Percentiles rank a stretch among this genome's conserved stretches.
Evolutionary conservation across 2,888 invertebrate genomes (phyloP).

Genomic region (Aphelenchoides bicaudatus): DNA sequence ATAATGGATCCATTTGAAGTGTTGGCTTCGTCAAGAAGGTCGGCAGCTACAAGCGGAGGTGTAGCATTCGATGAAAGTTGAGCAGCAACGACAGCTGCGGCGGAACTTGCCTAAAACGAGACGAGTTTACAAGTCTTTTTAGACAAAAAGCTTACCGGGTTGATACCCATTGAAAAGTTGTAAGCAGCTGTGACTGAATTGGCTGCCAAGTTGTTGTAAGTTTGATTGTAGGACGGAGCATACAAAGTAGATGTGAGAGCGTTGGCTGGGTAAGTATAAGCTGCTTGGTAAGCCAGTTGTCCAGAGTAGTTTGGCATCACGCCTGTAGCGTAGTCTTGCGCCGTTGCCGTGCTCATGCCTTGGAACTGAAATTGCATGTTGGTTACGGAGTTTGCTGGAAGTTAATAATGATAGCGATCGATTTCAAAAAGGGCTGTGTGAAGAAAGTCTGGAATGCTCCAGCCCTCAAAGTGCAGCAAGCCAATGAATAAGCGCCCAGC

Average conservation of each 20-base stretch:
- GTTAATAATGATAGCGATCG: too few species aligned
- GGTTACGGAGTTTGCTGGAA: too few species aligned
- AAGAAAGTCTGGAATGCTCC: too few species aligned
- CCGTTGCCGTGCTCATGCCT: conserved; percentile 3
- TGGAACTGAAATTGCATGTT: background rate
- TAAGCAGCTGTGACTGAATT: conserved; percentile 4
- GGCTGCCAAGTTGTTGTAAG: conserved; percentile 11
- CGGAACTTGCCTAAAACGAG: too few species aligned
- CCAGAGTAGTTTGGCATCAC: conserved; percentile 20
- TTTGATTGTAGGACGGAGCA: conserved; percentile 16
- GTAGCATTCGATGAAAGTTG: conserved; percentile 4
- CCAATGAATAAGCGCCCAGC: too few species aligned
- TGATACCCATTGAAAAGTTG: conserved; percentile 6
- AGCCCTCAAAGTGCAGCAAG: too few species aligned
- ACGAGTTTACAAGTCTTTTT: too few species aligned
- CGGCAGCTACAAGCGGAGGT: background rate
- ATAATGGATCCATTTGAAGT: background rate
- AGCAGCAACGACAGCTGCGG: background rate
- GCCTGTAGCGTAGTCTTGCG: conserved; percentile 14
- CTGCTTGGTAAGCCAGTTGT: conserved; percentile 10
- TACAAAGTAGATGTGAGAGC: conserved; percentile 15
- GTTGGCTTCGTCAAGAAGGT: background rate
- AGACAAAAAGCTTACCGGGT: too few species aligned
- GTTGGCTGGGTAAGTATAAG: conserved; percentile 20
- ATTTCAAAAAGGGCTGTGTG: too few species aligned